Evolutionary conservation across 2,888 invertebrate genomes (phyloP).

Genomic region (Xestia rhomboidea): DNA sequence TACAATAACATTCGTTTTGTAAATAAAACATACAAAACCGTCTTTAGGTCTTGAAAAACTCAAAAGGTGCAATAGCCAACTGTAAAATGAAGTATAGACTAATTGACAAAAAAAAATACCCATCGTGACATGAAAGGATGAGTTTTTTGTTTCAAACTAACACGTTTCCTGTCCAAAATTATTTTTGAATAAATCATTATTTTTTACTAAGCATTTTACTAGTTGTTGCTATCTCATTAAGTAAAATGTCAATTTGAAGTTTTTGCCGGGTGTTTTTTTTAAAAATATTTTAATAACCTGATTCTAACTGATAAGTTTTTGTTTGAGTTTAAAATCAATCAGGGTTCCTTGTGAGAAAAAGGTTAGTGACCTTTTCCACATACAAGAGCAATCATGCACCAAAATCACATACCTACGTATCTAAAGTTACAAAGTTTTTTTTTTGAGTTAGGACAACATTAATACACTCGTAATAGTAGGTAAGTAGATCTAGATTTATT

Average conservation of each 20-base stretch:
- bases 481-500: background rate
- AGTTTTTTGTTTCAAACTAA: background rate
- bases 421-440: background rate
- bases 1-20: background rate
- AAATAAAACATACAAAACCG: background rate
- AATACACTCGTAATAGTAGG: background rate
- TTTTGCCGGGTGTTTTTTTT: background rate
- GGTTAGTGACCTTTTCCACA: background rate
- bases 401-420: background rate
- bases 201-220: slow-evolving; percentile 1
- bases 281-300: background rate
- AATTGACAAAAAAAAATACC: background rate
- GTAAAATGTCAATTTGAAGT: slow-evolving; percentile 15
- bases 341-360: background rate
- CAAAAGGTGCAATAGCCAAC: background rate
- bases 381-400: background rate
- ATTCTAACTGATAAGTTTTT: background rate
- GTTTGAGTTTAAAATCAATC: background rate
- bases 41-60: background rate
- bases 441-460: background rate
- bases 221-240: background rate
- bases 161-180: background rate
- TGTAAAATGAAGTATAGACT: background rate
- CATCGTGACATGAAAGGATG: background rate
- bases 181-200: background rate